Conservation (phyloP, 2,797 vertebrate species). For the Sebastes itinus region DNA sequence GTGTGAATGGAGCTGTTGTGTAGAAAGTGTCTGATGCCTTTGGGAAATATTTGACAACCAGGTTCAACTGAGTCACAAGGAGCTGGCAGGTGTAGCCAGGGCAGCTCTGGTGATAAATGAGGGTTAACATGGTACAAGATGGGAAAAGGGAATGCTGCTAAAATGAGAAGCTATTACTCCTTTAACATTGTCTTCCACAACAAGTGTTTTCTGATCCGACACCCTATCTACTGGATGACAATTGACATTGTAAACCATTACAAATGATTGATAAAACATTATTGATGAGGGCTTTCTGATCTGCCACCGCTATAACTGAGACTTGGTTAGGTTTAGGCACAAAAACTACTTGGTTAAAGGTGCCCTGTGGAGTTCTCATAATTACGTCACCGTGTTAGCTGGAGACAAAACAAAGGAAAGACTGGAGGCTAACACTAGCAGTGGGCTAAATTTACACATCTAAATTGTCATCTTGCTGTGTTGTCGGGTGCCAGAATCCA, state of each 20-base stretch:
- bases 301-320: background rate
- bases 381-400: too few species aligned
- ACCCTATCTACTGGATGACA: background rate
- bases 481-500: too few species aligned
- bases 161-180: background rate
- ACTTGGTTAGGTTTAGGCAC: background rate
- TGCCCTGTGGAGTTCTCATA: too few species aligned
- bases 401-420: too few species aligned
- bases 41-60: constrained; percentile 73
- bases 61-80: constrained; percentile 53
- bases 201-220: background rate
- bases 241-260: background rate
- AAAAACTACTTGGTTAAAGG: background rate
- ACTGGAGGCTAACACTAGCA: too few species aligned
- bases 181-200: background rate
- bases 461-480: too few species aligned
- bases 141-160: background rate
- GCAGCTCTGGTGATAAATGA: constrained; percentile 20
- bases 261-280: background rate
- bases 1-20: constrained; percentile 63
- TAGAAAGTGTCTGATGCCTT: constrained; percentile 40
- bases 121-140: background rate
- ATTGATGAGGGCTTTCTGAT: background rate
- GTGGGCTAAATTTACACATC: too few species aligned
- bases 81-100: constrained; percentile 27